Conservation (phyloP, 2,888 invertebrate genomes). For the Melanophora roralis region DNA sequence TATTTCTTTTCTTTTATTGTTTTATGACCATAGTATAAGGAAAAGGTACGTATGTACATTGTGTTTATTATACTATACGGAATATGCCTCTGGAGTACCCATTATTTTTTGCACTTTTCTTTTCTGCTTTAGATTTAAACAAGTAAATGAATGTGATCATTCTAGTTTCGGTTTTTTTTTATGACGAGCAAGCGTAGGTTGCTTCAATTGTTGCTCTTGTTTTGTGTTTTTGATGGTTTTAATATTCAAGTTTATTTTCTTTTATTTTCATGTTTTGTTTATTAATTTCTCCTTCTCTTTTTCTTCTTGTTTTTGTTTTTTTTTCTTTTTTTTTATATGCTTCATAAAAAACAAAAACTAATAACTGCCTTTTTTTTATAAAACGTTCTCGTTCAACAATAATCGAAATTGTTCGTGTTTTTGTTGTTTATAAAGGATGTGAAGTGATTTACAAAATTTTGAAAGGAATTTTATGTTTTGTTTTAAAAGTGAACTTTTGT, state of each 20-base stretch:
- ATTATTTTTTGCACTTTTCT: conserved; percentile 34
- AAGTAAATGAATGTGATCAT: neutral
- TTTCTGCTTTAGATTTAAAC: neutral
- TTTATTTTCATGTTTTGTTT: conserved; percentile 40
- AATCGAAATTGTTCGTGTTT: no score
- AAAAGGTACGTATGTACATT: no score
- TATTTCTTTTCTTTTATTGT: neutral
- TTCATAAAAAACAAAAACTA: conserved; percentile 44
- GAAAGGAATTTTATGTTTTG: conserved; percentile 38
- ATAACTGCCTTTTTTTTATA: no score
- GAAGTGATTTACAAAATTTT: no score
- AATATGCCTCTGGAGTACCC: conserved; percentile 45
- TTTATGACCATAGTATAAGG: conserved; percentile 30
- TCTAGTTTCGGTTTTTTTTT: no score
- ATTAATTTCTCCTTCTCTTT: conserved; percentile 41
- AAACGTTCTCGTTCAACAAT: no score
- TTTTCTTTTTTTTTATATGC: conserved; percentile 17
- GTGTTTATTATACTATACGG: conserved; percentile 8
- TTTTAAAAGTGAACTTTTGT: conserved; percentile 20
- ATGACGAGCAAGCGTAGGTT: conserved; percentile 37
- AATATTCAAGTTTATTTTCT: conserved; percentile 24
- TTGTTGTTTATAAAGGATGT: no score
- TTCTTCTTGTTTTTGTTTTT: conserved; percentile 7
- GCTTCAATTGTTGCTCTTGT: conserved; percentile 37
- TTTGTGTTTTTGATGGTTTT: conserved; percentile 16